Percentiles rank a stretch among this genome's conserved stretches.
Evolutionary conservation across 2,888 invertebrate species (phyloP).

Genomic region (Drosophila fungiperda): DNA sequence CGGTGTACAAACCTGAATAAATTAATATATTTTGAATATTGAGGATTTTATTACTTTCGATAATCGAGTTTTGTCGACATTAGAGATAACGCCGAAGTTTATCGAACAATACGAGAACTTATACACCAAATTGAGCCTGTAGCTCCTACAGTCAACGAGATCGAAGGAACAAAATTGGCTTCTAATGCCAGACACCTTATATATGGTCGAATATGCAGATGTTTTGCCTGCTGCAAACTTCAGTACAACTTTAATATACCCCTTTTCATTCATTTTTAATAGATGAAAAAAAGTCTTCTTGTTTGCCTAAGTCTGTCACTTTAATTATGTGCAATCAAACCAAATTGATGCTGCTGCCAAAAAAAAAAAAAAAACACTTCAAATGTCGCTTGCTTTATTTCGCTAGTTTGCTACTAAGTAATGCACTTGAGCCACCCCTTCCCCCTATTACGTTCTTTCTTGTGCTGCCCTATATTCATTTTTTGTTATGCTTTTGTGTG

Average conservation of each 20-base stretch:
- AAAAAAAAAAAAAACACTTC: not conserved
- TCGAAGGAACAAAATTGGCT: too few species aligned
- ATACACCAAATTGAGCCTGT: too few species aligned
- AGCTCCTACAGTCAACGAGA: too few species aligned
- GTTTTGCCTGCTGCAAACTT: not conserved
- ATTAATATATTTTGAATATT: too few species aligned
- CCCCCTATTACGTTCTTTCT: not conserved
- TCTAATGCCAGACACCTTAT: too few species aligned
- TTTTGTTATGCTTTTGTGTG: constrained; percentile 41
- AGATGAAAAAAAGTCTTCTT: constrained; percentile 13
- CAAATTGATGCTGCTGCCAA: constrained; percentile 15
- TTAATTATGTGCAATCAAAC: constrained; percentile 68
- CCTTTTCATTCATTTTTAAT: not conserved
- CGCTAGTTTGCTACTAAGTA: constrained; percentile 11
- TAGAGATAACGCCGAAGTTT: too few species aligned
- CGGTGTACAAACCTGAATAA: too few species aligned
- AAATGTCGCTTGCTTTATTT: not conserved
- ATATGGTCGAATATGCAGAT: not conserved
- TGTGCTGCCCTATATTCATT: constrained; percentile 22
- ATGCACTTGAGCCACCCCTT: constrained; percentile 43
- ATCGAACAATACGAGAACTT: too few species aligned
- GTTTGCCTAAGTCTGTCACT: constrained; percentile 51
- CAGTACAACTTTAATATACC: not conserved
- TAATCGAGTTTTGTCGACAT: too few species aligned
- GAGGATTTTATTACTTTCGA: too few species aligned